Percentiles rank a stretch among this genome's conserved stretches.
These are phyloP conservation scores for Bombyx mandarina DNA, from an alignment of 1,140 invertebrate species.

Conservation along the genomic window DNA sequence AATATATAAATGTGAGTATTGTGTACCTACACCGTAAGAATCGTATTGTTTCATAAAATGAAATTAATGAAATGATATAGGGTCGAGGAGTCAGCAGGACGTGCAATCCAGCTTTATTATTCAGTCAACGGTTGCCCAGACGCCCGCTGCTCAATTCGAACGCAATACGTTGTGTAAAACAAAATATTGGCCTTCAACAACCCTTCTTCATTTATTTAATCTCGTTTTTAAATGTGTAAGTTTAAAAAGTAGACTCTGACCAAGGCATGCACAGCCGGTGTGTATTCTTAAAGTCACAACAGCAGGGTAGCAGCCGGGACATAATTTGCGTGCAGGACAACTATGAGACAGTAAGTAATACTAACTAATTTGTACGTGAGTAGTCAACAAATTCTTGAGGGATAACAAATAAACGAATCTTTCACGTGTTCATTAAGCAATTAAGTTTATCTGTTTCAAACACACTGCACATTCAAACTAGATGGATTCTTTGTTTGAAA, in stretches of 20 bases:
- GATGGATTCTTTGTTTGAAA: slow-evolving; percentile 1
- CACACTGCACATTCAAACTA: background rate
- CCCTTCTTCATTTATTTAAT: background rate
- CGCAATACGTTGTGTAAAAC: slow-evolving; percentile 8
- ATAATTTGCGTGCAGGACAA: slow-evolving; percentile 10
- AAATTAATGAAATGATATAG: slow-evolving; percentile 40
- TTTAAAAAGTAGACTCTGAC: background rate
- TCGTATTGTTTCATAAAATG: slow-evolving; percentile 32
- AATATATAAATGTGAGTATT: slow-evolving; percentile 18
- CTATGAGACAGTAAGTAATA: slow-evolving; percentile 36
- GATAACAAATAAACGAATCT: background rate
- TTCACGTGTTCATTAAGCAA: slow-evolving; percentile 4
- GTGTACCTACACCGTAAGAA: slow-evolving; percentile 18
- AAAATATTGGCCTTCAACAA: slow-evolving; percentile 3
- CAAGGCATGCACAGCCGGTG: slow-evolving; percentile 14
- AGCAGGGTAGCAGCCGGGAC: background rate
- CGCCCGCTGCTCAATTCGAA: slow-evolving; percentile 21
- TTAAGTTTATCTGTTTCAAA: slow-evolving; percentile 2
- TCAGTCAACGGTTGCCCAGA: slow-evolving; percentile 32
- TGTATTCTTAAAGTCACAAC: background rate
- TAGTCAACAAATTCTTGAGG: slow-evolving; percentile 5
- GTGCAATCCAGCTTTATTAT: slow-evolving; percentile 45
- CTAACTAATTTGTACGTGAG: background rate
- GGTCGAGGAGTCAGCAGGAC: slow-evolving; percentile 43
- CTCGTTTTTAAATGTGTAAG: background rate